Conservation (phyloP, 2,888 invertebrate species). For the Dasypogon diadema region DNA sequence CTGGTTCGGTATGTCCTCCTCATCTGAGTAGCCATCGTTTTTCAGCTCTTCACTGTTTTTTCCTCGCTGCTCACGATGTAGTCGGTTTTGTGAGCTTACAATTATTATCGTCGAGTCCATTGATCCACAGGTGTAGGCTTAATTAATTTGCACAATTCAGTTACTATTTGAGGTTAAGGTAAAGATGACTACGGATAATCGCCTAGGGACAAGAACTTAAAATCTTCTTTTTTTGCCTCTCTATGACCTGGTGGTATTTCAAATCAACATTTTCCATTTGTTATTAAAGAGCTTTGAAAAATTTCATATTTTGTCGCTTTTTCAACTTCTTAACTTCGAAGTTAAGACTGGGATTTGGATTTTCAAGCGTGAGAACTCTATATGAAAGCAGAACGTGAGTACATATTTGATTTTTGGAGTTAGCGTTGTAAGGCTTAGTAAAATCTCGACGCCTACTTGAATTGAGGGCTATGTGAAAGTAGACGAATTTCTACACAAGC, state of each 20-base stretch:
- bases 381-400: no score
- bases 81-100: not conserved
- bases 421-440: no score
- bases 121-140: slow-evolving; percentile 26
- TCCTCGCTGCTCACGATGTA: not conserved
- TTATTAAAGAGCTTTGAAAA: no score
- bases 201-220: not conserved
- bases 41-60: not conserved
- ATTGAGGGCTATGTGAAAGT: no score
- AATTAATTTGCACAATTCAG: slow-evolving; percentile 23
- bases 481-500: no score
- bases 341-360: no score
- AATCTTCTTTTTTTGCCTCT: not conserved
- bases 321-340: no score
- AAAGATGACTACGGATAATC: not conserved
- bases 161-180: slow-evolving; percentile 12
- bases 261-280: no score
- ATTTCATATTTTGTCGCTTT: no score
- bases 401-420: no score
- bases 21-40: not conserved
- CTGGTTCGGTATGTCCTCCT: slow-evolving; percentile 17
- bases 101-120: slow-evolving; percentile 12
- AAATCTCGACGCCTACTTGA: no score
- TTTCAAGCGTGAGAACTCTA: no score
- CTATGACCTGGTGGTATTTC: not conserved